Percentiles rank a stretch among this genome's conserved stretches.
These are phyloP conservation scores for Drosophila pseudotalamancana DNA, from an alignment of 2,888 invertebrate species.

Conservation along the genomic window DNA sequence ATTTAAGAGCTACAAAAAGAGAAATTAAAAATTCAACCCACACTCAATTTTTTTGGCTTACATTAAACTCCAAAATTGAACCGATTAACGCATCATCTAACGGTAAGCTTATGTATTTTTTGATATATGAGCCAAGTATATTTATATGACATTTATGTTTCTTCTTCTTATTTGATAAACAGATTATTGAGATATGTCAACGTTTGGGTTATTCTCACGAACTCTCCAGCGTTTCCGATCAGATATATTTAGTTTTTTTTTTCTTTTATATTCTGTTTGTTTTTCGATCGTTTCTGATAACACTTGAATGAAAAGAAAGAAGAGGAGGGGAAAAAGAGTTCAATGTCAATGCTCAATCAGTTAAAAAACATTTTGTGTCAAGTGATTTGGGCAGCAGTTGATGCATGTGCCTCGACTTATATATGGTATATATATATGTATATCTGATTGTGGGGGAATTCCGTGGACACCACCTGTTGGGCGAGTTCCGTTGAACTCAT, in stretches of 20 bases:
- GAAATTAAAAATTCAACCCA: constrained; percentile 2
- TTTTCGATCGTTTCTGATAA: constrained; percentile 36
- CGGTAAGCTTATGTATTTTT: constrained; percentile 67
- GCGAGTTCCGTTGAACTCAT: constrained; percentile 71
- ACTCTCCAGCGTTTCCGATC: constrained; percentile 29
- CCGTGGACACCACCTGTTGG: constrained; percentile 63
- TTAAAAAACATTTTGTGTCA: constrained; percentile 60
- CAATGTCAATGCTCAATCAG: constrained; percentile 69
- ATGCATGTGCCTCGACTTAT: constrained; percentile 36
- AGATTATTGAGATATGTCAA: constrained; percentile 63
- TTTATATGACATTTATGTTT: constrained; percentile 38
- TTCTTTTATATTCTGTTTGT: constrained; percentile 1
- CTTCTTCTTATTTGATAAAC: background rate
- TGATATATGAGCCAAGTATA: constrained; percentile 59
- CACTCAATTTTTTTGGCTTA: constrained; percentile 54
- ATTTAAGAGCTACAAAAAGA: constrained; percentile 28
- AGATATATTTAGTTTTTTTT: no score
- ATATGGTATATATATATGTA: background rate
- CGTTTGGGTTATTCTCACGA: constrained; percentile 38
- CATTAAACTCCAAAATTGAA: constrained; percentile 35
- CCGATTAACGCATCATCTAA: constrained; percentile 67
- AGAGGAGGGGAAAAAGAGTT: constrained; percentile 53
- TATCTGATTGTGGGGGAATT: constrained; percentile 17
- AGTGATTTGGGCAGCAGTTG: constrained; percentile 50
- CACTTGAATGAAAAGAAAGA: constrained; percentile 22